Base-by-base conservation (phyloP, 2,888 invertebrate genomes). In the Oeneis ivallda region DNA sequence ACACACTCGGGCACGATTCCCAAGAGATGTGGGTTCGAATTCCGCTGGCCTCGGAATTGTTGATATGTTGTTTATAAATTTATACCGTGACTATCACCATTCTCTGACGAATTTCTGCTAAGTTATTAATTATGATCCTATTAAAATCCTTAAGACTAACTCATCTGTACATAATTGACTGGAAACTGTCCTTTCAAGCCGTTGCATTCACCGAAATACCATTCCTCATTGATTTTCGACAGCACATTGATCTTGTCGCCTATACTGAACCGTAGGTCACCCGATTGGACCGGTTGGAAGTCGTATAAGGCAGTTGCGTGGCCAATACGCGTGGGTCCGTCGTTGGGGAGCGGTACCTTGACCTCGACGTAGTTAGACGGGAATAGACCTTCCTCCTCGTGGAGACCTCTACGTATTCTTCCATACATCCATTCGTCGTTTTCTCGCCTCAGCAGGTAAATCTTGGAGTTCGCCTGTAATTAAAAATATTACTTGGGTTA, bases 381-480 rank as follows among this genome's bases (percentile, higher is more conserved):
- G 86, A 98, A 97, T 73, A 97, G 94, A 47, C 98, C 98, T 80
- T 95, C 94, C 66, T 92, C 92, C 15, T 60, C 39, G 19, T 50
- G 37, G 13, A 39, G 49, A 68, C 94, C 94, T 73, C 83, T 86
- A 63, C 93, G 93, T 62, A 95, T 85, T 73, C 93, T 93, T 7
- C 98, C 98, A 79, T 93, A 94, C 71, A 96, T 86, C 98, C 98
- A 98, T 72, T 96, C 96, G 41, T 93, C 92, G 79, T 96, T 96
- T 34, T 97, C 92, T 76, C 94, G 93, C 76, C 94, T 93, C 73
- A 95, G 81, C 75, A 98, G 85, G 72, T 94, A 93, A 67, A 98
- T 94, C 71, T 93, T 93, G 74, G 97, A 95, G 74, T 94, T 94
- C 62, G 92, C 93, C 96, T 96, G 89, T 17, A 92, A 50, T 11